Percentiles rank a stretch among this genome's conserved stretches.
Evolutionary conservation across 2,113 vertebrate species (phyloP).

Genomic region (Corydoras maculifer): DNA sequence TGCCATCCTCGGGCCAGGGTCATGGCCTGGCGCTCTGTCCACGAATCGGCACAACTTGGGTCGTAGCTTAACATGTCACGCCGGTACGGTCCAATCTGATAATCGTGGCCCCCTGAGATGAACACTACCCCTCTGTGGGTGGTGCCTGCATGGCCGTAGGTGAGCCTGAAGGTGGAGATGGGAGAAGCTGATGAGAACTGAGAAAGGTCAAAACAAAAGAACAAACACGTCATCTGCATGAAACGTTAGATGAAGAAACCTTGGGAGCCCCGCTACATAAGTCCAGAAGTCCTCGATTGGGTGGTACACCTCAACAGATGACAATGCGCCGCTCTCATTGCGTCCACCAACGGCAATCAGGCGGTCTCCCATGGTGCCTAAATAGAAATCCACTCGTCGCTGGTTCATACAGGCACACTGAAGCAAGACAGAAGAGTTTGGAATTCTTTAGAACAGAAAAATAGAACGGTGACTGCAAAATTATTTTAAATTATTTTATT

Average conservation of each 20-base stretch:
- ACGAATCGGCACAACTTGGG: constrained; percentile 63
- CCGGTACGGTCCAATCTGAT: constrained; percentile 86
- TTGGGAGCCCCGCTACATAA: constrained; percentile 81
- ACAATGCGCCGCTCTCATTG: constrained; percentile 80
- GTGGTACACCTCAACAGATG: constrained; percentile 83
- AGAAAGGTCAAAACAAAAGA: not conserved
- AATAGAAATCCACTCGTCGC: constrained; percentile 84
- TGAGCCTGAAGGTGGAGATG: constrained; percentile 67
- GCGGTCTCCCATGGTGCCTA: constrained; percentile 75
- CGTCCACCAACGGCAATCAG: constrained; percentile 90
- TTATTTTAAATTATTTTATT: too few species aligned
- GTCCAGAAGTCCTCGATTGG: constrained; percentile 83
- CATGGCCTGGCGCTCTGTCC: constrained; percentile 84
- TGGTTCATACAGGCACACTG: constrained; percentile 90
- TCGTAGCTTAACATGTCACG: constrained; percentile 87
- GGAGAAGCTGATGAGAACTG: not conserved
- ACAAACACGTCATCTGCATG: too few species aligned
- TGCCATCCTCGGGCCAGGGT: constrained; percentile 84
- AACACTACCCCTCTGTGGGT: constrained; percentile 80
- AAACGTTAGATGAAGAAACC: constrained; percentile 47
- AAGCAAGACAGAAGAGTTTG: constrained; percentile 4
- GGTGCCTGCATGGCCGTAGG: constrained; percentile 84
- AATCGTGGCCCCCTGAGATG: constrained; percentile 91
- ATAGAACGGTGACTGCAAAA: not conserved
- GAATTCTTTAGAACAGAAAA: not conserved